These are phyloP conservation scores for Parnassius glacialis DNA, from an alignment of 2,888 invertebrate genomes.

Conservation along the genomic window DNA sequence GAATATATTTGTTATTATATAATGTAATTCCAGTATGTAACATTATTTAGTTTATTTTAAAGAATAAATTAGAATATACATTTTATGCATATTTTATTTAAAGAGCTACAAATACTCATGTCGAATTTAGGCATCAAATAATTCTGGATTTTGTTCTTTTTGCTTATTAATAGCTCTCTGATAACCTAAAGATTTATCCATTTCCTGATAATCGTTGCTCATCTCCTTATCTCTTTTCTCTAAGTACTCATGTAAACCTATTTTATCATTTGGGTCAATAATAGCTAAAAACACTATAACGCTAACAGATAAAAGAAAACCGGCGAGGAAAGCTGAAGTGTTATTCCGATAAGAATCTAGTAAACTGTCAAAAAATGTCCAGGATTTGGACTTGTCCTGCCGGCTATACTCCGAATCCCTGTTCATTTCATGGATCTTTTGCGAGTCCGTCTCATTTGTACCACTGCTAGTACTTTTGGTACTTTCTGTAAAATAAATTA, in stretches of 20 bases:
- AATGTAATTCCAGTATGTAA: no score
- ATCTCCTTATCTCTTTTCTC: constrained; percentile 30
- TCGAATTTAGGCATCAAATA: constrained; percentile 58
- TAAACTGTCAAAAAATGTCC: constrained; percentile 60
- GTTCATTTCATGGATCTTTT: constrained; percentile 61
- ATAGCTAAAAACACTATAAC: constrained; percentile 2
- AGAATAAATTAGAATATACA: no score
- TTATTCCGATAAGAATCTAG: constrained; percentile 51
- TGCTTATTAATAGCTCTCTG: constrained; percentile 46
- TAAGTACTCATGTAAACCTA: constrained; percentile 39
- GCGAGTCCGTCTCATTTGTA: constrained; percentile 40
- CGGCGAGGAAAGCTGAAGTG: constrained; percentile 46
- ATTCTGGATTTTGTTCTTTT: constrained; percentile 53
- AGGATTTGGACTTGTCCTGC: constrained; percentile 42
- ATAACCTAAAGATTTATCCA: constrained; percentile 58
- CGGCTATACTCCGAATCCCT: constrained; percentile 52
- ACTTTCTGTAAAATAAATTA: constrained; percentile 69
- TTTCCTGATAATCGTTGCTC: constrained; percentile 28
- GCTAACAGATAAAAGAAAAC: constrained; percentile 49
- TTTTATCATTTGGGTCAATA: constrained; percentile 43
- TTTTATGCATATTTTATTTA: no score
- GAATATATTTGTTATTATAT: no score
- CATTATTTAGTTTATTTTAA: no score
- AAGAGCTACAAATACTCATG: neutral
- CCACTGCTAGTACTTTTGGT: constrained; percentile 52